A percentile compares a stretch with the other conserved stretches of the same genome.
Conservation (phyloP, 2,797 vertebrate species). For the Xiphophorus birchmanni region DNA sequence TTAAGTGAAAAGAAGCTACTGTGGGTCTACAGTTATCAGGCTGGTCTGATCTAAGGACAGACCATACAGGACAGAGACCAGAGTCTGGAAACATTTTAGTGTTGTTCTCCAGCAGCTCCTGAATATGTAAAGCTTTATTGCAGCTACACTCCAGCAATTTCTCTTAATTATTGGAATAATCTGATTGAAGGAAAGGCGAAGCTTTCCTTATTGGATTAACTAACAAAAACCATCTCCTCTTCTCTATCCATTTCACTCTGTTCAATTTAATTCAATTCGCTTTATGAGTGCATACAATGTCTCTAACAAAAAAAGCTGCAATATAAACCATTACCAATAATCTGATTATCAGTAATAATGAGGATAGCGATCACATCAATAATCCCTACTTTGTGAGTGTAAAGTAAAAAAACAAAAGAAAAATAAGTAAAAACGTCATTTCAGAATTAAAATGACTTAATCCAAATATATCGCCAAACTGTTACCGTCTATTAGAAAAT, state of each 20-base stretch:
- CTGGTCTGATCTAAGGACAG: background rate
- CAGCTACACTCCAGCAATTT: conserved; percentile 69
- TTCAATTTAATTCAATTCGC: conserved; percentile 49
- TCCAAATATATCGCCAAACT: background rate
- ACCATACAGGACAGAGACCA: background rate
- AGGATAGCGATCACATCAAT: background rate
- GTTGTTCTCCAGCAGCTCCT: conserved; percentile 36
- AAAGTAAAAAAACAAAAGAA: background rate
- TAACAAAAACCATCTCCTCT: conserved; percentile 40
- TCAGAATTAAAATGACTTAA: background rate
- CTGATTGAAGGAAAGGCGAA: conserved; percentile 70
- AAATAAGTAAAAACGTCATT: background rate
- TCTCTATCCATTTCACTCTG: conserved; percentile 35
- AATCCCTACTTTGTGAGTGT: background rate
- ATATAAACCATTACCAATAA: conserved; percentile 48
- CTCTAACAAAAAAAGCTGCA: conserved; percentile 19
- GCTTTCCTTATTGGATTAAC: conserved; percentile 75
- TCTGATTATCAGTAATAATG: conserved; percentile 30
- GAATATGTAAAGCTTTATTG: conserved; percentile 74
- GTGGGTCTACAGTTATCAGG: background rate
- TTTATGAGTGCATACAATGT: conserved; percentile 52
- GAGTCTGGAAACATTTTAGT: conserved; percentile 5
- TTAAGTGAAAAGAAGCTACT: background rate
- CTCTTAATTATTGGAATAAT: conserved; percentile 80
- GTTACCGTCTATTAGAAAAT: background rate